Evolutionary conservation across 2,797 vertebrate genomes (phyloP).

Genomic region (Pseudochromis fuscus): DNA sequence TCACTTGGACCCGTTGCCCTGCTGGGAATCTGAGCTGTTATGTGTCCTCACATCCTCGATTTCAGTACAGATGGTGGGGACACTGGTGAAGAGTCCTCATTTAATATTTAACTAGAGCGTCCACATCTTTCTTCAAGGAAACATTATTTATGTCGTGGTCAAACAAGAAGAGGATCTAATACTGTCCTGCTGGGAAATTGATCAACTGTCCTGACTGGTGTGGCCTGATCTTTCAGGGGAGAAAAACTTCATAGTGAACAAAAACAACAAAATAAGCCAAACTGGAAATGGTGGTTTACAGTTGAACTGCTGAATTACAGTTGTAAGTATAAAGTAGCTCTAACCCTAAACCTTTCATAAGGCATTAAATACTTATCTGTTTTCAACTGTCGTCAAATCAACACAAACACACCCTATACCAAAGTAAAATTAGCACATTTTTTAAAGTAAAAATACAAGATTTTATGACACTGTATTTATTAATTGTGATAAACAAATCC

Average conservation of each 20-base stretch:
- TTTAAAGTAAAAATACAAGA: too few species aligned
- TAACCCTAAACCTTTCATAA: too few species aligned
- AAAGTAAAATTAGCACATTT: too few species aligned
- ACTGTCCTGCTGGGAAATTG: background rate
- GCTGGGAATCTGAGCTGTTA: constrained; percentile 27
- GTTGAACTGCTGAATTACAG: constrained; percentile 19
- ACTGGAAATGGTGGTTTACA: background rate
- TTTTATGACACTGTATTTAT: background rate
- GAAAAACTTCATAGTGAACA: background rate
- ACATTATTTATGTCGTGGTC: background rate
- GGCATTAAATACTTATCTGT: too few species aligned
- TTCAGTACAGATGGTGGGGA: constrained; percentile 7
- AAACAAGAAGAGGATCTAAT: background rate
- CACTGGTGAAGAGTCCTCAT: background rate
- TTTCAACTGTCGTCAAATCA: too few species aligned
- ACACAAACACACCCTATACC: too few species aligned
- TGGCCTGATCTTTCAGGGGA: background rate
- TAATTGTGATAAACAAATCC: background rate
- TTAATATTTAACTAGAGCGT: background rate
- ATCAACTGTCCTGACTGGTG: background rate
- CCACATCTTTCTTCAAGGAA: background rate
- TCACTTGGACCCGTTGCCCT: constrained; percentile 41
- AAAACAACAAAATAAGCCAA: too few species aligned
- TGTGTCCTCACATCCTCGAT: constrained; percentile 27
- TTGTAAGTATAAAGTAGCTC: too few species aligned